phyloP scores from a whole-genome alignment of 23 tunicate genomes.

The Styela plicata region DNA sequence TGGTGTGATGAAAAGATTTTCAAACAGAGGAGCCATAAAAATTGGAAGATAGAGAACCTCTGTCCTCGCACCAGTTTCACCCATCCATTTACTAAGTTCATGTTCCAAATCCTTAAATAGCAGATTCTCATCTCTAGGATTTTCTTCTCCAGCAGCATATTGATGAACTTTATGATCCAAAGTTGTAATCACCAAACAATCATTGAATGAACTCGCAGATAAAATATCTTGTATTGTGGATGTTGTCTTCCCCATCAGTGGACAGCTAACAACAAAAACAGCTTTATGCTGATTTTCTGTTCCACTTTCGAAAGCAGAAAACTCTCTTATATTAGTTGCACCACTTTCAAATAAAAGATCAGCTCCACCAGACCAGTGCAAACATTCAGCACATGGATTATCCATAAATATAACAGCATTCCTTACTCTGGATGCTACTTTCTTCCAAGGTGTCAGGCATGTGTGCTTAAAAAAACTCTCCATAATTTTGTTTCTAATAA shows the following conservation, averaged over 20 bases:
- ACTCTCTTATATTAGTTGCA: slow-evolving; percentile 56
- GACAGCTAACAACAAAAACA: slow-evolving; percentile 48
- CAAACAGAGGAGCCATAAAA: slow-evolving; percentile 35
- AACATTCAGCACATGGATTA: slow-evolving; percentile 56
- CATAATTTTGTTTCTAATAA: too few relatives aligned
- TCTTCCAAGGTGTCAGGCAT: slow-evolving; percentile 28
- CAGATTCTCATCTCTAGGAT: neutral
- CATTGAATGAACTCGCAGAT: slow-evolving; percentile 44
- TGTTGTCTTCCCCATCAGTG: slow-evolving; percentile 30
- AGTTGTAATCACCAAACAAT: slow-evolving; percentile 44
- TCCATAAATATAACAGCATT: slow-evolving; percentile 64
- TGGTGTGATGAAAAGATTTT: slow-evolving; percentile 38
- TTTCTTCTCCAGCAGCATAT: slow-evolving; percentile 25
- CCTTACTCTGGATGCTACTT: slow-evolving; percentile 35
- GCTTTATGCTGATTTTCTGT: slow-evolving; percentile 38
- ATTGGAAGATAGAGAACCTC: slow-evolving; percentile 51
- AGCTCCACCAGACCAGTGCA: slow-evolving; percentile 70
- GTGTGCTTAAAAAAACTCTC: neutral
- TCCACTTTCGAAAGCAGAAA: slow-evolving; percentile 73
- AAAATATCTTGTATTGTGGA: slow-evolving; percentile 40
- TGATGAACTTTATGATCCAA: slow-evolving; percentile 31
- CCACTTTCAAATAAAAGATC: slow-evolving; percentile 39
- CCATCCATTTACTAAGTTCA: slow-evolving; percentile 47
- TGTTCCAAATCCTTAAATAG: slow-evolving; percentile 31
- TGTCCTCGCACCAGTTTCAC: slow-evolving; percentile 22